Conservation (phyloP, 2,797 vertebrate species). For the Tamandua tetradactyla region DNA sequence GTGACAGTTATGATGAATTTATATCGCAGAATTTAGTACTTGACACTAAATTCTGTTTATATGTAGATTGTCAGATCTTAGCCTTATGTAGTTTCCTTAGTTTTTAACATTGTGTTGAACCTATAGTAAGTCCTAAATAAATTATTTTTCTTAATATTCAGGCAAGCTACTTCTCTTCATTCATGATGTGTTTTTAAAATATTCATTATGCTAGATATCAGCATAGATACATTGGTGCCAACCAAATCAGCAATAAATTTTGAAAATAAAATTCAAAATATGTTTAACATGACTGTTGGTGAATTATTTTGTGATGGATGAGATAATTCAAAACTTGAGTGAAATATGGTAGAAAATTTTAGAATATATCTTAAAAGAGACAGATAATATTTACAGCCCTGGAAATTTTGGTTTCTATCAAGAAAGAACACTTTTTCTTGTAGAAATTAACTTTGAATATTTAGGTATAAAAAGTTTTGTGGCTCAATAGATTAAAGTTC, state of each 20-base stretch:
- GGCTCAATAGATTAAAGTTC: not conserved
- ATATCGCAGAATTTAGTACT: not conserved
- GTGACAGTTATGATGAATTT: not conserved
- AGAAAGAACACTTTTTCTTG: conserved; percentile 31
- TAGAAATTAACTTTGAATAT: conserved; percentile 2
- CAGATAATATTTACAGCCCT: not conserved
- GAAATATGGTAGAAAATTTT: not conserved
- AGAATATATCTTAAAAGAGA: not conserved
- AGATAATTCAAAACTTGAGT: conserved; percentile 41
- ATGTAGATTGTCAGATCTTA: not conserved
- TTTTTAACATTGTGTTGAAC: not conserved
- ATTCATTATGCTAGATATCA: not conserved
- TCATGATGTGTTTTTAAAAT: not conserved
- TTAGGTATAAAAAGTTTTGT: conserved; percentile 23
- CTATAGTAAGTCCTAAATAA: not conserved
- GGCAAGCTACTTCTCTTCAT: not conserved
- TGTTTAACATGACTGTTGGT: not conserved
- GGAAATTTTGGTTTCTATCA: not conserved
- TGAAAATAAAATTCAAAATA: conserved; percentile 17
- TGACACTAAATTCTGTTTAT: not conserved
- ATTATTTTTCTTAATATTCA: not conserved
- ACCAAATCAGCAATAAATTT: conserved; percentile 10
- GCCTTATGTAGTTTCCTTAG: not conserved
- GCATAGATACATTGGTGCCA: not conserved
- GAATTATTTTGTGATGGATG: conserved; percentile 1